These are phyloP conservation scores for Ceratina australensis DNA, from an alignment of 1,140 invertebrate species.

Conservation along the genomic window DNA sequence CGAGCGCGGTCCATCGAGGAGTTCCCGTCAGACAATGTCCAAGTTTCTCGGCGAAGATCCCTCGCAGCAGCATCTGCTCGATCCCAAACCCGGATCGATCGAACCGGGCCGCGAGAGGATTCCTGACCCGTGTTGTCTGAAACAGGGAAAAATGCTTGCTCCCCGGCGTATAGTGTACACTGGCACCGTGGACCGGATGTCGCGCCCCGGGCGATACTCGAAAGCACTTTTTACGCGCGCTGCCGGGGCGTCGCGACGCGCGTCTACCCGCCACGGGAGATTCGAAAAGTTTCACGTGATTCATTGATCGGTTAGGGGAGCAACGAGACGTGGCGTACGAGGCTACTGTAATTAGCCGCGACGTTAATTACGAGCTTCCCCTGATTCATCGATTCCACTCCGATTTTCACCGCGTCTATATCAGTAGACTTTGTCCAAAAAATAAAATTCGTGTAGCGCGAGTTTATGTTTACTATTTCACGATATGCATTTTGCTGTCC, in stretches of 20 bases:
- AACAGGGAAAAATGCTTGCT: conserved; percentile 17
- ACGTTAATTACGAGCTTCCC: conserved; percentile 30
- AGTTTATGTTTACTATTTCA: too few species aligned
- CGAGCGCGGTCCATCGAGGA: background rate
- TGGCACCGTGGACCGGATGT: background rate
- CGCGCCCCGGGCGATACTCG: conserved; percentile 16
- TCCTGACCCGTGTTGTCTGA: background rate
- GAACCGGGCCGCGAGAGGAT: background rate
- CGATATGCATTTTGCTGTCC: too few species aligned
- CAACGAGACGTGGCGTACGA: background rate
- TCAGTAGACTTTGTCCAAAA: too few species aligned
- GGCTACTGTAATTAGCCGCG: conserved; percentile 23
- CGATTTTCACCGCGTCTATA: too few species aligned
- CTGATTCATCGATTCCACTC: conserved; percentile 20
- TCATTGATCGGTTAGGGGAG: background rate
- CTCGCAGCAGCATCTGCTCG: conserved; percentile 12
- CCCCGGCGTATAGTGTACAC: background rate
- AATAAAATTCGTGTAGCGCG: too few species aligned
- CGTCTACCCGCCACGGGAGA: background rate
- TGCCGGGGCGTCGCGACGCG: background rate
- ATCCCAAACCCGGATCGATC: conserved; percentile 22
- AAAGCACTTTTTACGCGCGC: conserved; percentile 25
- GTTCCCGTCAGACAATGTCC: background rate
- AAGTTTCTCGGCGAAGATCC: conserved; percentile 1
- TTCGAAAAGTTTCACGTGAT: background rate